Evolutionary conservation across 2,797 vertebrate species (phyloP).

Genomic region (Adelosebastes latens): DNA sequence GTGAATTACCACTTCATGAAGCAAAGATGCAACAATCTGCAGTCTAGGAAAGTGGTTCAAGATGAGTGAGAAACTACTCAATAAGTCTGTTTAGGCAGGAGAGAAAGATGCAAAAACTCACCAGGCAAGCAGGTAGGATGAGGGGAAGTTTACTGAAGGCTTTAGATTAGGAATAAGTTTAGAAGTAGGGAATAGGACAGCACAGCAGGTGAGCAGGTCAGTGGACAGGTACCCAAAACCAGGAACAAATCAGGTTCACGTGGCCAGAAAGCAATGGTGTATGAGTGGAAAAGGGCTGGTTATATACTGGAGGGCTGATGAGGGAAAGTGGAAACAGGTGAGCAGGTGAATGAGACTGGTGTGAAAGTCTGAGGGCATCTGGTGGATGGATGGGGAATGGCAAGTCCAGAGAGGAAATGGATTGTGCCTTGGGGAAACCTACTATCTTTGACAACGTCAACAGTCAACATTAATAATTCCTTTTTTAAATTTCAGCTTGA

Average conservation of each 20-base stretch:
- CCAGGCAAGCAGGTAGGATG: no score
- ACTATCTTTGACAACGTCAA: not conserved
- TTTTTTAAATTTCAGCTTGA: constrained; percentile 61
- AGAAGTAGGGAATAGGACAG: no score
- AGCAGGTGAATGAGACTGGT: not conserved
- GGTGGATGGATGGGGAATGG: not conserved
- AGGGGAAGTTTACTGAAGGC: not conserved
- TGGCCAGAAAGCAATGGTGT: not conserved
- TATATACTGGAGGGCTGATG: not conserved
- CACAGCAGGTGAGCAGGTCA: not conserved
- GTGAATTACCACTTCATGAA: not conserved
- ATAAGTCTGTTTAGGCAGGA: not conserved
- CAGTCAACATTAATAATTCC: not conserved
- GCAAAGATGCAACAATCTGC: not conserved
- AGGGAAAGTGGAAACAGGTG: not conserved
- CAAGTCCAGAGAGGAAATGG: no score
- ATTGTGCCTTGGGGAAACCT: not conserved
- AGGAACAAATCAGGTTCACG: not conserved
- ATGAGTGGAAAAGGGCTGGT: not conserved
- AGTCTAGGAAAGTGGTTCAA: not conserved
- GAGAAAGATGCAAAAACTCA: not conserved
- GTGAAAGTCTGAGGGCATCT: not conserved
- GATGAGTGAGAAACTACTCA: not conserved
- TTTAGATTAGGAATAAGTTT: no score
- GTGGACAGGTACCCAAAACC: not conserved